A percentile compares a stretch with the other conserved stretches of the same genome.
These are phyloP conservation scores for Limnothrissa miodon DNA, from an alignment of 2,113 vertebrate species.

Conservation along the genomic window DNA sequence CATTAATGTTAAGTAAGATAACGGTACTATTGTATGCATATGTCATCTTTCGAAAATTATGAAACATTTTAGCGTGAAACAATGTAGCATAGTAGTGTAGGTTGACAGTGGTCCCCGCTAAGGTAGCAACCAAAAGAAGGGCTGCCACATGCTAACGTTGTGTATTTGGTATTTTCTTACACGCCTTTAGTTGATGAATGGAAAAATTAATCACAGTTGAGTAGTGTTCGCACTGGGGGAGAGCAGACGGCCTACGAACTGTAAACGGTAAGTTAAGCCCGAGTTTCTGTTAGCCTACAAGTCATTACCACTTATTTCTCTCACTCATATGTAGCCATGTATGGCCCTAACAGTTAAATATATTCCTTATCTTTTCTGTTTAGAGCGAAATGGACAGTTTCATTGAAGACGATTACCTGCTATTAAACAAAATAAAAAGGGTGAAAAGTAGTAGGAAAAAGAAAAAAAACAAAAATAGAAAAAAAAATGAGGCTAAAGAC, in stretches of 20 bases:
- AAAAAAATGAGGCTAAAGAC: constrained; percentile 38
- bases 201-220: background rate
- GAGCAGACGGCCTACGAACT: background rate
- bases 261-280: background rate
- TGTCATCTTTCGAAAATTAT: background rate
- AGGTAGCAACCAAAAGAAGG: too few species aligned
- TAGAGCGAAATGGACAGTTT: constrained; percentile 50
- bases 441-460: constrained; percentile 42
- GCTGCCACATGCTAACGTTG: background rate
- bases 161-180: background rate
- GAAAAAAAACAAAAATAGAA: constrained; percentile 51
- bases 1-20: background rate
- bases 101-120: background rate
- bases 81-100: background rate
- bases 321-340: background rate
- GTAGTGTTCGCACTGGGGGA: background rate
- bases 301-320: background rate
- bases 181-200: background rate
- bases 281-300: background rate
- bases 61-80: background rate
- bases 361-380: background rate
- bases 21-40: background rate
- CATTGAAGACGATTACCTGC: background rate
- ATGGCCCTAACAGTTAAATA: background rate
- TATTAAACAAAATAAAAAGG: constrained; percentile 2